These are phyloP conservation scores for Temnothorax unifasciatus DNA, from an alignment of 2,888 invertebrate species.

Conservation along the genomic window DNA sequence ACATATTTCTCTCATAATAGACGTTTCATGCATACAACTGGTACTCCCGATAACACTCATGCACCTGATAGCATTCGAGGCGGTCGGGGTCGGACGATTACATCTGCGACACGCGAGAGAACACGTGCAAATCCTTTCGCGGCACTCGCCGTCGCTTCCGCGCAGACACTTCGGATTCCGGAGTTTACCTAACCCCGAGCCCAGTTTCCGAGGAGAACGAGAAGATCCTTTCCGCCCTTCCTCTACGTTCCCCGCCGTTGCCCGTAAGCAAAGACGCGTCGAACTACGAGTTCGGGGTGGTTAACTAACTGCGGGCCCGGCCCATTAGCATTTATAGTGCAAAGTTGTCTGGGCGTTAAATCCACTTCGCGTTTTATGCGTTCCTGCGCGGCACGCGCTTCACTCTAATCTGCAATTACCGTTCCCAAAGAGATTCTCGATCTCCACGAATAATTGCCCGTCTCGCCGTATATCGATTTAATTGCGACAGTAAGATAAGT, in stretches of 20 bases:
- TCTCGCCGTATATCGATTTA: constrained; percentile 39
- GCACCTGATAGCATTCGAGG: constrained; percentile 25
- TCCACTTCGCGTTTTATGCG: constrained; percentile 70
- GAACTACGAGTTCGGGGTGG: constrained; percentile 64
- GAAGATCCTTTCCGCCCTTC: constrained; percentile 52
- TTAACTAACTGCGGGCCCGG: constrained; percentile 69
- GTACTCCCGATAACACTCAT: constrained; percentile 24
- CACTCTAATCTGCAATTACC: constrained; percentile 68
- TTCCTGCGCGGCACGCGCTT: constrained; percentile 63
- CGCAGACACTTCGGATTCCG: constrained; percentile 62
- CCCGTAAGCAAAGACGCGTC: constrained; percentile 67
- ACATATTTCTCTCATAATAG: neutral
- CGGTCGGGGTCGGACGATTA: constrained; percentile 44
- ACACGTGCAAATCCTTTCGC: constrained; percentile 62
- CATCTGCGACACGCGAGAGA: constrained; percentile 44
- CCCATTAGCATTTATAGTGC: constrained; percentile 81
- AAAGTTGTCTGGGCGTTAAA: constrained; percentile 78
- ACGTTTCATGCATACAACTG: neutral
- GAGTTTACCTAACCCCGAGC: constrained; percentile 63
- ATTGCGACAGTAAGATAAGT: constrained; percentile 25
- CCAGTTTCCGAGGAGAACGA: constrained; percentile 59
- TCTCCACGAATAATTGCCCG: constrained; percentile 38
- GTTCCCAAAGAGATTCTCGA: constrained; percentile 37
- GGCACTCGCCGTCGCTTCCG: constrained; percentile 47
- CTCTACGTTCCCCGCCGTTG: constrained; percentile 20